Evolutionary conservation across 2,888 invertebrate genomes (phyloP).

Genomic region (Tyria jacobaeae): DNA sequence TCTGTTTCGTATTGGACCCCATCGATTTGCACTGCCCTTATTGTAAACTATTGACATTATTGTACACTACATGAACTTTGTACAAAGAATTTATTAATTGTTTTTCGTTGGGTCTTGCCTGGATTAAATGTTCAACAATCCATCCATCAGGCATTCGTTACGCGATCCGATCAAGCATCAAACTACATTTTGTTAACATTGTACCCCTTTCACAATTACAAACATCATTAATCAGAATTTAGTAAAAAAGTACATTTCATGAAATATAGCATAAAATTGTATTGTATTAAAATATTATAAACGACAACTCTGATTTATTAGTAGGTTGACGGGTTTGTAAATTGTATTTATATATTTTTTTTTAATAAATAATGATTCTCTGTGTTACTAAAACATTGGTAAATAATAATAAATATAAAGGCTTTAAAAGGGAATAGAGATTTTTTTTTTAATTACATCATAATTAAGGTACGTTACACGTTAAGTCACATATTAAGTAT

Average conservation of each 20-base stretch:
- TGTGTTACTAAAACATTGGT: not conserved
- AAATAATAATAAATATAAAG: not conserved
- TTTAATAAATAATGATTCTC: not conserved
- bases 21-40: slow-evolving; percentile 56
- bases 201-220: slow-evolving; percentile 42
- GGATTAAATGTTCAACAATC: slow-evolving; percentile 66
- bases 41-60: slow-evolving; percentile 57
- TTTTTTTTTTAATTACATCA: too few relatives aligned
- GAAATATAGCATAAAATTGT: slow-evolving; percentile 51
- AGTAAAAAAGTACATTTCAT: slow-evolving; percentile 32
- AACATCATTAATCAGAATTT: slow-evolving; percentile 65
- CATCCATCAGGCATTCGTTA: slow-evolving; percentile 82
- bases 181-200: slow-evolving; percentile 49
- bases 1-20: slow-evolving; percentile 54
- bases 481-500: too few relatives aligned
- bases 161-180: slow-evolving; percentile 54
- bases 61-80: slow-evolving; percentile 66
- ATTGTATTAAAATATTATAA: slow-evolving; percentile 22
- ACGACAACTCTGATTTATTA: not conserved
- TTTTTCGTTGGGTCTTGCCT: slow-evolving; percentile 68
- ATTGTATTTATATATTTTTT: not conserved
- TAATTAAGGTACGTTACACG: not conserved
- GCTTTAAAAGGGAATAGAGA: too few relatives aligned
- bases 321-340: not conserved
- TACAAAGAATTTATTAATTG: slow-evolving; percentile 76